Evolutionary conservation across 2,888 invertebrate genomes (phyloP).

Genomic region (Aporophyla lueneburgensis): DNA sequence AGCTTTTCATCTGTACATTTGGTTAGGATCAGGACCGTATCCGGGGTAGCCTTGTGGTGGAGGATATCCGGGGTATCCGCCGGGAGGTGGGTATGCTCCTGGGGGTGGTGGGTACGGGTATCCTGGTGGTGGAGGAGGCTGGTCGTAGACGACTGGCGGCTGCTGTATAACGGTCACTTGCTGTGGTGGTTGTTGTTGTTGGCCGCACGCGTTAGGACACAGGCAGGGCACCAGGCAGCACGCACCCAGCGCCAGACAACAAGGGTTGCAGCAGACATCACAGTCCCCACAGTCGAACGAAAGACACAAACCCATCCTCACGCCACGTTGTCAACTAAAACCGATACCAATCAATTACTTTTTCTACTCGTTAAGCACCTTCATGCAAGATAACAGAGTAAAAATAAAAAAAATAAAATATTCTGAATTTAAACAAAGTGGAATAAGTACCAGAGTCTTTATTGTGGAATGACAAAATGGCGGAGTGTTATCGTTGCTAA

Average conservation of each 20-base stretch:
- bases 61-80: slow-evolving; percentile 71
- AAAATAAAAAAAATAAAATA: slow-evolving; percentile 24
- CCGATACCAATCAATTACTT: slow-evolving; percentile 58
- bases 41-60: slow-evolving; percentile 69
- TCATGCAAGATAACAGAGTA: slow-evolving; percentile 4
- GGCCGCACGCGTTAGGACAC: slow-evolving; percentile 87
- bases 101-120: slow-evolving; percentile 76
- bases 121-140: slow-evolving; percentile 76
- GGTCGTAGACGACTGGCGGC: slow-evolving; percentile 79
- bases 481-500: slow-evolving; percentile 67
- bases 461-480: slow-evolving; percentile 66
- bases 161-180: slow-evolving; percentile 83
- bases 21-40: slow-evolving; percentile 67
- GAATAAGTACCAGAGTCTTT: slow-evolving; percentile 62
- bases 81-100: slow-evolving; percentile 71
- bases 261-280: slow-evolving; percentile 85
- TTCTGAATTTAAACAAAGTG: slow-evolving; percentile 53
- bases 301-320: slow-evolving; percentile 85
- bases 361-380: slow-evolving; percentile 15
- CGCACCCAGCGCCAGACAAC: slow-evolving; percentile 85
- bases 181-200: slow-evolving; percentile 81
- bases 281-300: slow-evolving; percentile 87
- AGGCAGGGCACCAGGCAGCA: slow-evolving; percentile 86
- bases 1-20: slow-evolving; percentile 78
- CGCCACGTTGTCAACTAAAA: slow-evolving; percentile 78